Percentiles rank a stretch among this genome's conserved stretches.
phyloP scores from a whole-genome alignment of 2,888 invertebrate genomes.

The Mantis religiosa region DNA sequence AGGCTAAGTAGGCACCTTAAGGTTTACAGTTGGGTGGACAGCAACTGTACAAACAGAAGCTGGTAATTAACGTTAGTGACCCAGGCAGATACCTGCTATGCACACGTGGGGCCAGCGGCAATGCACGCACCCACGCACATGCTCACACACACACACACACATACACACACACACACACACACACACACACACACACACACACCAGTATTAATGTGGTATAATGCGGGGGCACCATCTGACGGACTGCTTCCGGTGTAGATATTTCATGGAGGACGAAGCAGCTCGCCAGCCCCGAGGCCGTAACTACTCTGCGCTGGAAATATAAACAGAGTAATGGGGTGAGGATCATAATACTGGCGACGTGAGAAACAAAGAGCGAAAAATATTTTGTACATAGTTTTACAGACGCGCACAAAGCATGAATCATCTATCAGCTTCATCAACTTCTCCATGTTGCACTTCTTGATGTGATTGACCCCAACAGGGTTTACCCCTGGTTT shows the following conservation, averaged over 20 bases:
- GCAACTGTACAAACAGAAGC: slow-evolving; percentile 6
- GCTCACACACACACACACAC: neutral
- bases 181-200: neutral
- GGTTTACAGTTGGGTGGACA: neutral
- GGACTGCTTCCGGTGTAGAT: neutral
- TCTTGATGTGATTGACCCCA: neutral
- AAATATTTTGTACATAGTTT: neutral
- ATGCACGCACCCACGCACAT: neutral
- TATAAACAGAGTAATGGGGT: neutral
- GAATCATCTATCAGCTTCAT: neutral
- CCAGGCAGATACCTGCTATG: neutral
- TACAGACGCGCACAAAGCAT: neutral
- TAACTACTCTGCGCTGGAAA: neutral
- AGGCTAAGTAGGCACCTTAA: neutral
- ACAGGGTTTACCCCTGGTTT: neutral
- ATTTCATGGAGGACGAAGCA: neutral
- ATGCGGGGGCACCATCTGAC: neutral
- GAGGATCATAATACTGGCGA: neutral
- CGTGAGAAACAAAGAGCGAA: neutral
- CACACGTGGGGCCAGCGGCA: neutral
- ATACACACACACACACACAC: too few relatives aligned
- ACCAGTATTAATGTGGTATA: neutral
- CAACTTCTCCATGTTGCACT: neutral
- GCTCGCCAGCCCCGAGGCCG: neutral
- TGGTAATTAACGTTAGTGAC: neutral